A percentile compares a stretch with the other conserved stretches of the same genome.
phyloP scores from a whole-genome alignment of 2,888 invertebrate genomes.

The Mesopsocus fuscifrons region DNA sequence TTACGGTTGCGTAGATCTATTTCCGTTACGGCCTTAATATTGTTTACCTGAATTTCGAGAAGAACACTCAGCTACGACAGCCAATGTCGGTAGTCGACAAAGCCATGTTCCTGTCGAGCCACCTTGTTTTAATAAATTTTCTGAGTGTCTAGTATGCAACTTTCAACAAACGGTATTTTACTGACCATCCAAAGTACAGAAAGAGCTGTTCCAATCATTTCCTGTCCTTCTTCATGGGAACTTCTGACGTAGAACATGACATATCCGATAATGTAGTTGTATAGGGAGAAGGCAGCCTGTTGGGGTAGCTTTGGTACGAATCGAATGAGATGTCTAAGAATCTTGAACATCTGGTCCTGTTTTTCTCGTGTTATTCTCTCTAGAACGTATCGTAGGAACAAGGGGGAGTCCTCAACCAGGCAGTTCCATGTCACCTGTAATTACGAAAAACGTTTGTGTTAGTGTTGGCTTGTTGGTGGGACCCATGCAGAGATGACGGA shows the following conservation, averaged over 20 bases:
- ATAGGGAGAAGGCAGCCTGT: constrained; percentile 93
- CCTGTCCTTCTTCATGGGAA: constrained; percentile 88
- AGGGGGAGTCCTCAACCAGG: constrained; percentile 89
- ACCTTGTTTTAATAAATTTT: too few relatives aligned
- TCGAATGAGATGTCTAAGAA: constrained; percentile 75
- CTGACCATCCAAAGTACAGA: constrained; percentile 90
- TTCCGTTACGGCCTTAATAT: too few relatives aligned
- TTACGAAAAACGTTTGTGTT: too few relatives aligned
- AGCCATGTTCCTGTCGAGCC: too few relatives aligned
- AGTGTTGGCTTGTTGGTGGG: too few relatives aligned
- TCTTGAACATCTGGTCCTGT: constrained; percentile 87
- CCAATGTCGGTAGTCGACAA: too few relatives aligned
- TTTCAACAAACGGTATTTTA: too few relatives aligned
- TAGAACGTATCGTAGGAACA: constrained; percentile 87
- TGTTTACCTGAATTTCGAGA: too few relatives aligned
- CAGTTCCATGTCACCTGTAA: constrained; percentile 88
- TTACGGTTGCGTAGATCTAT: too few relatives aligned
- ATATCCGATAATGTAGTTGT: constrained; percentile 97
- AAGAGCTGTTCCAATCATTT: constrained; percentile 83
- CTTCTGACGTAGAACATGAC: constrained; percentile 98
- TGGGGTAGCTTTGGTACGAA: constrained; percentile 86
- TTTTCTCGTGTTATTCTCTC: constrained; percentile 87
- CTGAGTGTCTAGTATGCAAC: too few relatives aligned
- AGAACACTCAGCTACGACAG: too few relatives aligned
- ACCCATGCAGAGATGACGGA: too few relatives aligned